A percentile compares a stretch with the other conserved stretches of the same genome.
phyloP scores from a whole-genome alignment of 2,113 vertebrate genomes.

The Bubo scandiacus region DNA sequence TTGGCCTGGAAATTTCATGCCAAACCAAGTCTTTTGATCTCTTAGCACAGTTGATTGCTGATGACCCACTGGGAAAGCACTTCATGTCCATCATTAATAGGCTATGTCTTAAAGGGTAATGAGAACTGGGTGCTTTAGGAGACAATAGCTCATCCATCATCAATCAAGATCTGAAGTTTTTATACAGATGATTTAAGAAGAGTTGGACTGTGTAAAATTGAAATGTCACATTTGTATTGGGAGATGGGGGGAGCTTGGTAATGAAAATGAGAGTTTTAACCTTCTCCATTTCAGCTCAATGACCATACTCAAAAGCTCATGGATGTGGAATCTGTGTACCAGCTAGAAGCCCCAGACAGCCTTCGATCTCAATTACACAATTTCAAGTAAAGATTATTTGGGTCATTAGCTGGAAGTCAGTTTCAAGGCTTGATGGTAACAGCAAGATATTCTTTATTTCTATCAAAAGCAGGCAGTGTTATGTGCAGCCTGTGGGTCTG shows the following conservation, averaged over 20 bases:
- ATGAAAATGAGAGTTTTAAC: conserved; percentile 80
- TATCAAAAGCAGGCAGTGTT: background rate
- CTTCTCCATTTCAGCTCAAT: conserved; percentile 75
- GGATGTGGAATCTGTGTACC: conserved; percentile 58
- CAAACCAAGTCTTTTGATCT: conserved; percentile 59
- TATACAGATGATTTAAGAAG: conserved; percentile 81
- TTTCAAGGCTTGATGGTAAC: conserved; percentile 35
- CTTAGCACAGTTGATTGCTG: conserved; percentile 61
- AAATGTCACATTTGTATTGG: conserved; percentile 83
- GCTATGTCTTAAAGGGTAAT: conserved; percentile 73
- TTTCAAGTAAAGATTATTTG: conserved; percentile 68
- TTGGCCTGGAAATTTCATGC: conserved; percentile 52
- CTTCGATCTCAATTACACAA: conserved; percentile 58
- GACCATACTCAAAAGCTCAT: conserved; percentile 72
- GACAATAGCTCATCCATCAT: conserved; percentile 80
- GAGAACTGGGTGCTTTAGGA: conserved; percentile 70
- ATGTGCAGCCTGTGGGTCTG: background rate
- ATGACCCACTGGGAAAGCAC: conserved; percentile 68
- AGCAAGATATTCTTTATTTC: conserved; percentile 50
- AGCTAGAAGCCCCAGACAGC: conserved; percentile 26
- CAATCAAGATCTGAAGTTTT: conserved; percentile 78
- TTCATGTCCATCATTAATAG: conserved; percentile 76
- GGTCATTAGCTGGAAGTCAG: conserved; percentile 59
- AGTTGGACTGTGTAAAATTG: conserved; percentile 78
- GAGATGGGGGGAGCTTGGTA: conserved; percentile 66